Evolutionary conservation across 2,888 invertebrate species (phyloP), one percentile per base, ranked within the genome.

Genomic region (Acronicta psi): DNA sequence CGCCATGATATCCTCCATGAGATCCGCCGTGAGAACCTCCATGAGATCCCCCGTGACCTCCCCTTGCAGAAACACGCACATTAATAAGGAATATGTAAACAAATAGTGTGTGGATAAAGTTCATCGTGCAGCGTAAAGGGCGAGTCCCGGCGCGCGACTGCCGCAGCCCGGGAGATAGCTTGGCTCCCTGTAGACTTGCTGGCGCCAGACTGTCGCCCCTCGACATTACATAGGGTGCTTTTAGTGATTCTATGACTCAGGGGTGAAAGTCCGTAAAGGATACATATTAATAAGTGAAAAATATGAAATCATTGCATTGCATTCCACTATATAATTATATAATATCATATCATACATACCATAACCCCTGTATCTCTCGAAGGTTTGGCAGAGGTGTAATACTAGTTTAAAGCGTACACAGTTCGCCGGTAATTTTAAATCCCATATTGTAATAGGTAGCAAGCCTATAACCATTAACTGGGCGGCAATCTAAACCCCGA

Each of bases 91-190:
- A 59, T 13, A 78, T 44, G 57, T 79, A 81, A 68, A 85, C 58
- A 65, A 82, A 74, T 40, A 84, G 53, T 37, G 75, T 68, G 58
- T 75, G 62, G 45, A 82, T 59, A 56, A 78, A 58, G 65, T 83
- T 80, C 92, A 92, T 93, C 74, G 83, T 89, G 88, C 80, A 83
- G 79, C 82, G 85, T 69, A 72, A 73, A 73, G 88, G 86, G 82
- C 88, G 88, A 83, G 75, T 76, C 84, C 83, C 86, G 85, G 69
- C 87, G 86, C 84, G 76, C 86, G 85, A 93, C 93, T 93, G 92
- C 80, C 85, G 84, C 55, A 69, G 69, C 72, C 64, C 74, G 73
- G 81, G 85, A 80, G 79, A 78, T 79, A 77, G 85, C 81, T 81
- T 80, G 90, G 85, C 90, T 84, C 83, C 79, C 68, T 77, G 81